These are phyloP conservation scores for Zonitis immaculata DNA, from an alignment of 2,888 invertebrate genomes.

Conservation along the genomic window DNA sequence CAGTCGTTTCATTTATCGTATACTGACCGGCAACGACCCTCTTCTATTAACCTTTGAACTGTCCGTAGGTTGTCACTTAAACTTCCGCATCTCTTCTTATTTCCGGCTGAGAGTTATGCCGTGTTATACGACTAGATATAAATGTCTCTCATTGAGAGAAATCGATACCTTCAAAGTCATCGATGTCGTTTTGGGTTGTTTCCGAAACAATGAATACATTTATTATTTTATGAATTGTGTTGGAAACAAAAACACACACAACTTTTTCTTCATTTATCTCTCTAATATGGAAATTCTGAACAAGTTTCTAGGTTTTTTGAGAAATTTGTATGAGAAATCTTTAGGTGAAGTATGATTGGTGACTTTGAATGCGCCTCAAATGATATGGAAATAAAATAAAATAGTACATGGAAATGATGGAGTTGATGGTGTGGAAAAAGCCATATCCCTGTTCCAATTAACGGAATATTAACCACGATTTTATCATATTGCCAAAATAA, in stretches of 20 bases:
- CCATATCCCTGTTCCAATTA: conserved; percentile 31
- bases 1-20: conserved; percentile 38
- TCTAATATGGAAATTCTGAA: conserved; percentile 1
- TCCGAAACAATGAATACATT: too few relatives aligned
- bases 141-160: background rate
- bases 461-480: conserved; percentile 13
- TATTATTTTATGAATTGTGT: background rate
- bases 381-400: conserved; percentile 39
- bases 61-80: conserved; percentile 25
- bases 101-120: conserved; percentile 17
- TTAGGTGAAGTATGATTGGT: conserved; percentile 35
- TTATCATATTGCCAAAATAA: background rate
- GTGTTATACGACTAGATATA: conserved; percentile 9
- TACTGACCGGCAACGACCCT: conserved; percentile 36
- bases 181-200: too few relatives aligned
- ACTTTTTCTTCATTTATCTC: too few relatives aligned
- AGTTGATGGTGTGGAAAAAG: conserved; percentile 35
- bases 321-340: conserved; percentile 28
- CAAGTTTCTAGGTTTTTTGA: conserved; percentile 8
- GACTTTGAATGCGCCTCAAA: conserved; percentile 36
- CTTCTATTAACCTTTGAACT: conserved; percentile 39
- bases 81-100: conserved; percentile 22
- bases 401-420: conserved; percentile 31
- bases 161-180: conserved; percentile 19
- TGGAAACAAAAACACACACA: too few relatives aligned